Base-by-base conservation (phyloP, 2,888 invertebrate genomes). In the Oscheius sp. region DNA sequence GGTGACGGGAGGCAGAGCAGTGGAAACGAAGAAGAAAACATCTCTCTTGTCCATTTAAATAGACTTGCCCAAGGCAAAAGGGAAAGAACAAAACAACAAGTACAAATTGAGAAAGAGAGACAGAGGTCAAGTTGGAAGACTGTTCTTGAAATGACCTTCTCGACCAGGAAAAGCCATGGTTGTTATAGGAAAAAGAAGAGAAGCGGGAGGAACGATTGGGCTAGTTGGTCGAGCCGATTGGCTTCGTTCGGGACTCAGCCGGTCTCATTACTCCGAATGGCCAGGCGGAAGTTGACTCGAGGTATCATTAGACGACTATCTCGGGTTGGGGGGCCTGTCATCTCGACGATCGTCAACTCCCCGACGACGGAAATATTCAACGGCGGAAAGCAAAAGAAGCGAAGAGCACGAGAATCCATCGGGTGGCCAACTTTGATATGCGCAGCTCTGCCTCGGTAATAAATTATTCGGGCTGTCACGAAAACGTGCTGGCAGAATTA, bases 211-310 rank as follows among this genome's bases (percentile, higher is more conserved):
- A 27, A 12, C 58, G 59, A 59, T 59, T 59, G 59, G 21, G 59
- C 59, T 21, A 35, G 21, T 55, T 55, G 55, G 27, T 25, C 3
- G 5, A 13, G 13, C n/a, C 41, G 13, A 43, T 41, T 61, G 61
- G 61, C 61, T 61, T 61, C 61, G 61, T 61, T 61, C 6, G 41
- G 43, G 61, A 43, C 61, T 43, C 61, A 61, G 61, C 61, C 61
- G 61, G 61, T 61, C 43, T 13, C 35, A 61, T 61, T 61, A 61
- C 61, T 13, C 61, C 41, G n/a, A 61, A 61, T 61, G 61, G 41
- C 6, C 49, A 49, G 21, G 13, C 35, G 35, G 49, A 49, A 21
- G 21, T 49, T 13, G 49, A 49, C 6, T 9, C 35, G 35, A 35
- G 35, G 35, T 35, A 49, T 16, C 49, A 21, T 49, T 49, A 49